Base-by-base conservation (phyloP, 1,140 invertebrate species). In the Lepidotrigona ventralis region DNA sequence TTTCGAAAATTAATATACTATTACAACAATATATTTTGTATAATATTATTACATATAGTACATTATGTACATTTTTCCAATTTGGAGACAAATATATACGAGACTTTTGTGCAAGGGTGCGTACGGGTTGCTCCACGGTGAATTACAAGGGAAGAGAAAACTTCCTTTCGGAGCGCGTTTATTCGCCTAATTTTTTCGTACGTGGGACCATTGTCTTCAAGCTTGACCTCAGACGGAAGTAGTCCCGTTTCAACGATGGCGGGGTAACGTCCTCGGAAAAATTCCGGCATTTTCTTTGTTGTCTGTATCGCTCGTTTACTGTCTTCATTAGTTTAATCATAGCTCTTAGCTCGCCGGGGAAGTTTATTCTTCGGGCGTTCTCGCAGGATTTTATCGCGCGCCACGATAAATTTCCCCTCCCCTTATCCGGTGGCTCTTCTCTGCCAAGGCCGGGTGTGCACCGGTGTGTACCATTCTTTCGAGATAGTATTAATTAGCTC, bases 281-380 rank as follows among this genome's bases (percentile, higher is more conserved):
- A 71, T 60, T 77, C 76, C 66, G 64, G 84, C 19, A 78, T 84
- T 85, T 79, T 77, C 77, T 79, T 66, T 74, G 79, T 33, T 82
- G 39, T 54, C 82, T 68, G 72, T 79, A 82, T 85, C 79, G 77
- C 68, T 54, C 83, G 79, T 88, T 87, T 85, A 76, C 68, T 54
- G 70, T 79, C 79, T 79, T 79, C 87, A 82, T 89, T 89, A 89
- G 70, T 88, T 89, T 88, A 89, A 89, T 81, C 81, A 88, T 86
- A 51, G 21, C 54, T 76, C 56, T 77, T 51, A 81, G 78, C 66
- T 54, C 56, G 51, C 26, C 73, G 72, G n/a, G 8, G 46, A 68
- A 83, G 79, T 82, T 88, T 84, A 86, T 81, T 86, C 63, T 72
- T 39, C 70, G 60, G 39, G 17, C 72, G 58, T 80, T 70, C 58